Percentiles rank a stretch among this genome's conserved stretches.
Evolutionary conservation across 2,888 invertebrate genomes (phyloP).

Genomic region (Pomacea canaliculata): DNA sequence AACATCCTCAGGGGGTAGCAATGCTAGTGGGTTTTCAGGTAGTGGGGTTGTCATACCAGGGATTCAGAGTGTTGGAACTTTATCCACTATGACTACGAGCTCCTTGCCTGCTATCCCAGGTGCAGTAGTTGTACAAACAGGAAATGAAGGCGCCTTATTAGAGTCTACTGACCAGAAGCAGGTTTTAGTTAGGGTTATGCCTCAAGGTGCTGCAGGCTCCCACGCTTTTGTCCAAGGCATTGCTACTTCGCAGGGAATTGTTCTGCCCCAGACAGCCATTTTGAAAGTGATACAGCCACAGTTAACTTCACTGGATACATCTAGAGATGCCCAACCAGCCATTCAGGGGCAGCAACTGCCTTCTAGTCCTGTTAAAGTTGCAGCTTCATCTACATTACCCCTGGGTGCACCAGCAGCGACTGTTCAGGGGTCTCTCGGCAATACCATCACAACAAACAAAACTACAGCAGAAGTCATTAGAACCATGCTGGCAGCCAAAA

Average conservation of each 20-base stretch:
- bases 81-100: not conserved
- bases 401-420: not conserved
- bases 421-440: not conserved
- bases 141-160: not conserved
- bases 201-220: constrained; percentile 22
- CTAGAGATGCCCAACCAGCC: not conserved
- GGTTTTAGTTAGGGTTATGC: constrained; percentile 28
- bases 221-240: constrained; percentile 29
- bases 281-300: not conserved
- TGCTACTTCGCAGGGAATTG: constrained; percentile 28
- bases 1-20: not conserved
- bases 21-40: not conserved
- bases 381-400: too few species aligned
- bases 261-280: constrained; percentile 27
- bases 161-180: constrained; percentile 1
- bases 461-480: constrained; percentile 5
- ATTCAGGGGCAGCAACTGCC: not conserved
- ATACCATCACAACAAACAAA: not conserved
- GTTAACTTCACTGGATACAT: not conserved
- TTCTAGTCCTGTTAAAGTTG: not conserved
- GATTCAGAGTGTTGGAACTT: not conserved
- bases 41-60: not conserved
- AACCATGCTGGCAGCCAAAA: constrained; percentile 22
- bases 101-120: not conserved
- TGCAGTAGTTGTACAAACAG: constrained; percentile 1